Conservation (phyloP, 2,888 invertebrate species). For the Gastrophysa polygoni region DNA sequence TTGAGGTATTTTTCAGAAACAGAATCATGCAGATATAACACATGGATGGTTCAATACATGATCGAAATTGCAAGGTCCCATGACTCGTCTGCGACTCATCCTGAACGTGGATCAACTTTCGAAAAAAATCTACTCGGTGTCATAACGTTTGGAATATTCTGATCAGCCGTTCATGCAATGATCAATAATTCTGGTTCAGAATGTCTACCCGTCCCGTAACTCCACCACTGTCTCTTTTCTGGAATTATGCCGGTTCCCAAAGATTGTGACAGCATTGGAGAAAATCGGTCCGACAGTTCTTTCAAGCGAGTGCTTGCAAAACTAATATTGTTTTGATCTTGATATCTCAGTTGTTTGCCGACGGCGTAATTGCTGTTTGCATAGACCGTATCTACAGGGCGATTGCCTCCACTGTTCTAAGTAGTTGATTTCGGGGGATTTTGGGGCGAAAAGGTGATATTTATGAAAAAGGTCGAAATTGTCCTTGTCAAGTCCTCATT, state of each 20-base stretch:
- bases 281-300: conserved; percentile 10
- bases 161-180: too few relatives aligned
- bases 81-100: too few relatives aligned
- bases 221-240: conserved; percentile 10
- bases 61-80: too few relatives aligned
- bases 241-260: not conserved
- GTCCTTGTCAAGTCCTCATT: not conserved
- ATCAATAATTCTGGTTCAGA: too few relatives aligned
- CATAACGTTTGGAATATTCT: too few relatives aligned
- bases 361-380: not conserved
- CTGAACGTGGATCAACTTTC: too few relatives aligned
- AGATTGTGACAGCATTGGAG: conserved; percentile 1
- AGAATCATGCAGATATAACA: too few relatives aligned
- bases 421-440: not conserved
- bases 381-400: not conserved
- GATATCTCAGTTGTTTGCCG: conserved; percentile 14
- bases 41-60: too few relatives aligned
- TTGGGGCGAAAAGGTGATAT: not conserved
- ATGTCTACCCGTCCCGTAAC: conserved; percentile 1
- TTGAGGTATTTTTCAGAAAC: too few relatives aligned
- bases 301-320: conserved; percentile 15
- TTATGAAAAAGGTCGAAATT: not conserved
- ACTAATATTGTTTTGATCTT: conserved; percentile 19
- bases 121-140: too few relatives aligned
- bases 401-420: not conserved